These are phyloP conservation scores for Prorops nasuta DNA, from an alignment of 1,140 invertebrate genomes.

Conservation along the genomic window DNA sequence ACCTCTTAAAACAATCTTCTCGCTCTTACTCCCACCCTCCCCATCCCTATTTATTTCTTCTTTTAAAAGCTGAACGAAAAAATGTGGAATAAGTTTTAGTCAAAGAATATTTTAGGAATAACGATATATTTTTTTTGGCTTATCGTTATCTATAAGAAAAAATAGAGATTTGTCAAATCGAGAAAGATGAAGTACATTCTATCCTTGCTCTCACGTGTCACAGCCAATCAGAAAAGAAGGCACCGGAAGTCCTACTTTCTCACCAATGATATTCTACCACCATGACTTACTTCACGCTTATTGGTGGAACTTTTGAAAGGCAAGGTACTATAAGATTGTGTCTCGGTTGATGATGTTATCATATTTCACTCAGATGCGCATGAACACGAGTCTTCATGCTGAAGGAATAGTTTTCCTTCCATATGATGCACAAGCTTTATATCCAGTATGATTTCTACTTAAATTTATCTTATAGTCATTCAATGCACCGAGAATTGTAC, in stretches of 20 bases:
- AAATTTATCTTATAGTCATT: too few species aligned
- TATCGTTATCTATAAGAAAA: too few species aligned
- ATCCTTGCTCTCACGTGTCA: conserved; percentile 14
- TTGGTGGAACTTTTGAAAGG: conserved; percentile 34
- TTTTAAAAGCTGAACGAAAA: too few species aligned
- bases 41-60: background rate
- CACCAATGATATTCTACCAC: conserved; percentile 29
- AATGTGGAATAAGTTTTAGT: too few species aligned
- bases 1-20: conserved; percentile 1
- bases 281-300: conserved; percentile 34
- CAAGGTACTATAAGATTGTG: conserved; percentile 37
- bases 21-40: conserved; percentile 1
- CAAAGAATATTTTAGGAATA: too few species aligned
- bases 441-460: too few species aligned
- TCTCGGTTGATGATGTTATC: background rate
- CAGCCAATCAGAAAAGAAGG: conserved; percentile 14
- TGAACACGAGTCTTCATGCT: background rate
- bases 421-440: too few species aligned
- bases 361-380: background rate
- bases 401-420: too few species aligned
- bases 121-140: too few species aligned
- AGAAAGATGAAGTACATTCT: background rate
- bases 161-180: too few species aligned
- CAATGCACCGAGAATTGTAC: too few species aligned
- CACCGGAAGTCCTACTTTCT: conserved; percentile 29